Percentiles rank a stretch among this genome's conserved stretches.
Evolutionary conservation across 2,113 vertebrate genomes (phyloP).

Genomic region (Cottus gobio): DNA sequence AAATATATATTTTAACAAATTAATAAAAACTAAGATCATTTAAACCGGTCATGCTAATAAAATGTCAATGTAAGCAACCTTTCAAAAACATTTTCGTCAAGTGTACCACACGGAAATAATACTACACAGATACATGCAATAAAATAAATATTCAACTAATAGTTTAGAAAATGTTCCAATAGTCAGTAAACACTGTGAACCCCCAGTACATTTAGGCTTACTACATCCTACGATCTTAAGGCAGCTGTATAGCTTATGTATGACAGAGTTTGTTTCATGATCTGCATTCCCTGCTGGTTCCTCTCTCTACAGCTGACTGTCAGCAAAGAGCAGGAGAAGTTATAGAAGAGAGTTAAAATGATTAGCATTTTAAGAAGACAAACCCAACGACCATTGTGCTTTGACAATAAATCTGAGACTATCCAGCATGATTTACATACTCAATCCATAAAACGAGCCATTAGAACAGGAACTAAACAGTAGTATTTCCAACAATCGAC

Average conservation of each 20-base stretch:
- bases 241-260: neutral
- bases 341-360: conserved; percentile 16
- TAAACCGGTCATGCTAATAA: neutral
- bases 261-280: neutral
- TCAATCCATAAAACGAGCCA: conserved; percentile 36
- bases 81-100: neutral
- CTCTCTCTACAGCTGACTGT: conserved; percentile 11
- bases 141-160: neutral
- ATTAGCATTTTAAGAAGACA: conserved; percentile 64
- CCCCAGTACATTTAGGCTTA: neutral
- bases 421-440: conserved; percentile 62
- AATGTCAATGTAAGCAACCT: neutral
- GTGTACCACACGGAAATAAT: neutral
- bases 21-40: neutral
- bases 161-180: neutral
- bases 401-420: conserved; percentile 36
- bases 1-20: neutral
- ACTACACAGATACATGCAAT: neutral
- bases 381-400: conserved; percentile 23
- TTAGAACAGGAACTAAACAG: conserved; percentile 61
- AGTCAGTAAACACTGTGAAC: neutral
- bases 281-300: conserved; percentile 8
- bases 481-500: conserved; percentile 60
- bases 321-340: neutral
- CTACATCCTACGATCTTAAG: neutral